phyloP scores from a whole-genome alignment of 1,140 invertebrate species.

The Drosophila baimaii region DNA sequence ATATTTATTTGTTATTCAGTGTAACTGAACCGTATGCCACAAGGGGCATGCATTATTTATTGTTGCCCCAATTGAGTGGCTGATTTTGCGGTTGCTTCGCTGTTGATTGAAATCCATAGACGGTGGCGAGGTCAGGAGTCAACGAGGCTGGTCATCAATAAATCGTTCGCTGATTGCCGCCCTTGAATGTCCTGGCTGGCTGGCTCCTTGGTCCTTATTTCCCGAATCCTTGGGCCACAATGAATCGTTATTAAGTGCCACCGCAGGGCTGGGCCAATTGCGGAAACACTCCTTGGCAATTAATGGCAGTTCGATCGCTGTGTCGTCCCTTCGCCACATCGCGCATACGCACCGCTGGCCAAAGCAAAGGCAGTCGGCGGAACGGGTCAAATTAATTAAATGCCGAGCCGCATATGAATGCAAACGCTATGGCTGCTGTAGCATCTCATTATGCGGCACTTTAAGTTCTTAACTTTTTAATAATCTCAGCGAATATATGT shows the following conservation, averaged over 20 bases:
- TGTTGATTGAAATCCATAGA: conserved; percentile 66
- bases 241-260: conserved; percentile 70
- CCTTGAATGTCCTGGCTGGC: conserved; percentile 26
- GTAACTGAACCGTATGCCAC: conserved; percentile 1
- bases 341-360: conserved; percentile 47
- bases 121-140: conserved; percentile 22
- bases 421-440: conserved; percentile 69
- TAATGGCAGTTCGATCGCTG: conserved; percentile 58
- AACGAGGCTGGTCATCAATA: conserved; percentile 55
- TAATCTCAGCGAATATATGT: conserved; percentile 40
- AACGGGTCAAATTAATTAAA: conserved; percentile 67
- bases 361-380: conserved; percentile 15
- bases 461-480: conserved; percentile 81
- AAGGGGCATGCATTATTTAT: conserved; percentile 34
- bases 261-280: conserved; percentile 62
- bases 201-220: conserved; percentile 35
- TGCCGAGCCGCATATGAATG: conserved; percentile 59
- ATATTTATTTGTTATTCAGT: background rate
- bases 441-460: conserved; percentile 73
- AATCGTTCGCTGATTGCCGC: conserved; percentile 63
- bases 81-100: conserved; percentile 56
- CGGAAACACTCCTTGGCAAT: conserved; percentile 56
- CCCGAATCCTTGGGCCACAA: conserved; percentile 39
- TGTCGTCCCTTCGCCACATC: conserved; percentile 8
- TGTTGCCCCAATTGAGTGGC: conserved; percentile 16